Evolutionary conservation across 2,888 invertebrate species (phyloP).

Genomic region (Myopa testacea): DNA sequence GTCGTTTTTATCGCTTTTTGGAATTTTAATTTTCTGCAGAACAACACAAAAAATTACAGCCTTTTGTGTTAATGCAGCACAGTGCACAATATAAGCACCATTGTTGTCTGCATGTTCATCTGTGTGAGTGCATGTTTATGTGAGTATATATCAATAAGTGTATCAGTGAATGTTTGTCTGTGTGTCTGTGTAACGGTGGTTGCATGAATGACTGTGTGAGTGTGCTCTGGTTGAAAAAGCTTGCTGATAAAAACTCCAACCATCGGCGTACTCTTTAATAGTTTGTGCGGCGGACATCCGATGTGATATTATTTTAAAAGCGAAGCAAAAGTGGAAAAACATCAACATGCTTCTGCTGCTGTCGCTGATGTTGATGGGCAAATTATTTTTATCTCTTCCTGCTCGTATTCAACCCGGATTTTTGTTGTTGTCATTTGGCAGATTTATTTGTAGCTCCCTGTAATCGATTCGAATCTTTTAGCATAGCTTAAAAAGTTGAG

Average conservation of each 20-base stretch:
- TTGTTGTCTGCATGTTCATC: neutral
- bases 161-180: neutral
- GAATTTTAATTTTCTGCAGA: neutral
- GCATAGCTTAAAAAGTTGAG: neutral
- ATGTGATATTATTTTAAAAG: conserved; percentile 8
- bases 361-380: neutral
- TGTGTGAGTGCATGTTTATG: neutral
- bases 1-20: neutral
- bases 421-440: neutral
- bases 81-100: neutral
- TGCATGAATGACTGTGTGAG: neutral
- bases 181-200: neutral
- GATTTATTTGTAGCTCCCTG: no score
- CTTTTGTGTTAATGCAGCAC: neutral
- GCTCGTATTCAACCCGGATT: neutral
- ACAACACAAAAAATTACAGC: neutral
- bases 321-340: neutral
- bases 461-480: neutral
- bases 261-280: neutral
- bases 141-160: neutral
- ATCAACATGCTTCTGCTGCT: neutral
- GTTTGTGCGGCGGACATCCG: neutral
- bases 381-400: neutral
- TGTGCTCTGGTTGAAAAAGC: neutral
- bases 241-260: neutral